Conservation (phyloP, 2,888 invertebrate genomes). For the Tinea trinotella region DNA sequence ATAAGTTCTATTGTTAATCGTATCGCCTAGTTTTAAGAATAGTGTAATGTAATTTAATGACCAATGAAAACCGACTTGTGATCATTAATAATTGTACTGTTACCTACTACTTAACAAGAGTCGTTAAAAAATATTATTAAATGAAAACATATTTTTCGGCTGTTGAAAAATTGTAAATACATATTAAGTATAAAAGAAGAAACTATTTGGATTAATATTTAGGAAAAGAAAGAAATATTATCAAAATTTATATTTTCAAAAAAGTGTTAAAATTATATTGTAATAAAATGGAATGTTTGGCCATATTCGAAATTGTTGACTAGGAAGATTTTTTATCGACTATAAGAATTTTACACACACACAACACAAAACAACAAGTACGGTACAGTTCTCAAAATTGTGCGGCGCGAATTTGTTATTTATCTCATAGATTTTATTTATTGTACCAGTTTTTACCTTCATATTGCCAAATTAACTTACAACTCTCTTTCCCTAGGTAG, state of each 20-base stretch:
- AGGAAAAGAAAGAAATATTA: slow-evolving; percentile 71
- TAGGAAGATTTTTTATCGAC: slow-evolving; percentile 66
- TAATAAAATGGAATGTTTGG: slow-evolving; percentile 68
- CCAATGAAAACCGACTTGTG: slow-evolving; percentile 75
- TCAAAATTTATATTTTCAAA: slow-evolving; percentile 74
- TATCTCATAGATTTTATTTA: slow-evolving; percentile 10
- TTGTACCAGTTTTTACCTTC: neutral
- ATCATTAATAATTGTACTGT: slow-evolving; percentile 75
- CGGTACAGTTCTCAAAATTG: slow-evolving; percentile 56
- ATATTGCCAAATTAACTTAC: slow-evolving; percentile 3
- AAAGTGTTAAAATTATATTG: slow-evolving; percentile 71
- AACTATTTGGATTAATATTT: slow-evolving; percentile 74
- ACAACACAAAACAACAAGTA: slow-evolving; percentile 52
- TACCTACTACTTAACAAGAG: slow-evolving; percentile 74
- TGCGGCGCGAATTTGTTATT: slow-evolving; percentile 60
- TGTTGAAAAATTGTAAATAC: slow-evolving; percentile 73
- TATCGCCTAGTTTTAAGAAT: slow-evolving; percentile 64
- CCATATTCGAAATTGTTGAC: slow-evolving; percentile 60
- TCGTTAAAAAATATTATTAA: slow-evolving; percentile 73
- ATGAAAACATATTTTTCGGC: slow-evolving; percentile 72
- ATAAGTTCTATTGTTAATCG: slow-evolving; percentile 65
- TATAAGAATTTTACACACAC: slow-evolving; percentile 54
- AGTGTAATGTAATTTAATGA: slow-evolving; percentile 73
- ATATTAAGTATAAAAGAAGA: slow-evolving; percentile 66
- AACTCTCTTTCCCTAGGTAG: neutral